These are phyloP conservation scores for Microcebus ravelobensis DNA, from an alignment of 2,113 vertebrate genomes.

Conservation along the genomic window DNA sequence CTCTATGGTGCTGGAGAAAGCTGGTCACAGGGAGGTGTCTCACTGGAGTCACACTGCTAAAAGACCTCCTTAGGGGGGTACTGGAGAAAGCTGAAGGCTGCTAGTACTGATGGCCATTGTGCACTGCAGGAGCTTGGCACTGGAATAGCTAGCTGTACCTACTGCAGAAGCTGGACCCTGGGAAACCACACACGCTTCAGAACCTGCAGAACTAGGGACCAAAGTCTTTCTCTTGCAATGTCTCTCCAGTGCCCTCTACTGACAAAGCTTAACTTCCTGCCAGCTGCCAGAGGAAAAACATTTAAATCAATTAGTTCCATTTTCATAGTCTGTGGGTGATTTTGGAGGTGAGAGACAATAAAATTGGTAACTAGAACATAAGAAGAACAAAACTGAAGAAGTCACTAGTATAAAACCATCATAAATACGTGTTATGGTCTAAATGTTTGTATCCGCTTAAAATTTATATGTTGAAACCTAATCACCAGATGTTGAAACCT, in stretches of 20 bases:
- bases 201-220: neutral
- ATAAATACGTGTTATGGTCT: neutral
- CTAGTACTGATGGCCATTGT: neutral
- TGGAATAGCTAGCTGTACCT: neutral
- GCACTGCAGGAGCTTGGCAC: neutral
- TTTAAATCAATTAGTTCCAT: neutral
- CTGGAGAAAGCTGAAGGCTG: neutral
- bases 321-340: neutral
- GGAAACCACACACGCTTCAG: neutral
- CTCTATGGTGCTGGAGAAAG: neutral
- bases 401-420: neutral
- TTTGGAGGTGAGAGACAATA: neutral
- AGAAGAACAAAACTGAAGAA: neutral
- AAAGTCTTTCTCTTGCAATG: neutral
- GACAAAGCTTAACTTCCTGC: neutral
- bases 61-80: neutral
- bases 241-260: slow-evolving; percentile 35
- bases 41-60: neutral
- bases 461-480: neutral
- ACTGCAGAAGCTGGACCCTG: neutral
- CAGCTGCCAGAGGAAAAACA: neutral
- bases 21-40: neutral
- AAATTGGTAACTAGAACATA: neutral
- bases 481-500: neutral
- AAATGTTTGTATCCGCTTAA: neutral